Conservation (phyloP, 2,797 vertebrate species). For the Diglossa cyanea region DNA sequence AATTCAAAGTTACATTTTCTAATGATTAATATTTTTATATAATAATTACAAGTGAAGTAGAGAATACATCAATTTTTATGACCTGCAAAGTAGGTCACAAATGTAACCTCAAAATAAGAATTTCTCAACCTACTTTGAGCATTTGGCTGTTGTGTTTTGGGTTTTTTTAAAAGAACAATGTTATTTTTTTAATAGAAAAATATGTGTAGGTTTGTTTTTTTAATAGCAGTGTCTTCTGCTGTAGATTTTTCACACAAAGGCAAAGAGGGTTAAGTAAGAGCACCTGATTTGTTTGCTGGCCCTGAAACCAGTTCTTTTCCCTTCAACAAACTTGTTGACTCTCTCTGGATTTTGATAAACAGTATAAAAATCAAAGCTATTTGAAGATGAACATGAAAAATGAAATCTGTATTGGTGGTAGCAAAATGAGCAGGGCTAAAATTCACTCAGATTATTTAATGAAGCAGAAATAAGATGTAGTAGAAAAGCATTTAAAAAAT, state of each 20-base stretch:
- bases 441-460: neutral
- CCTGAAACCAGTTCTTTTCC: neutral
- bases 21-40: neutral
- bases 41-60: neutral
- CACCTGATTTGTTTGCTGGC: neutral
- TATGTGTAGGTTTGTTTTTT: neutral
- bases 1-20: neutral
- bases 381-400: neutral
- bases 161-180: neutral
- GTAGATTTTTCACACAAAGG: neutral
- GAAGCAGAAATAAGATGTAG: neutral
- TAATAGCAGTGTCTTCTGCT: neutral
- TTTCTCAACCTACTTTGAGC: neutral
- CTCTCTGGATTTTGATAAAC: neutral
- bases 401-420: neutral
- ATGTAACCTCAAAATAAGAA: neutral
- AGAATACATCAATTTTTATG: neutral
- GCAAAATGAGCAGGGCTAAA: neutral
- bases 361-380: neutral
- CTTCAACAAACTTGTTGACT: neutral
- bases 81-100: neutral
- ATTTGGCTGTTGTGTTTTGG: neutral
- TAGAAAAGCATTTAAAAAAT: neutral
- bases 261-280: neutral
- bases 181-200: neutral